Percentiles rank a stretch among this genome's conserved stretches.
These are phyloP conservation scores for Carassius carassius DNA, from an alignment of 2,113 vertebrate genomes.

Conservation along the genomic window DNA sequence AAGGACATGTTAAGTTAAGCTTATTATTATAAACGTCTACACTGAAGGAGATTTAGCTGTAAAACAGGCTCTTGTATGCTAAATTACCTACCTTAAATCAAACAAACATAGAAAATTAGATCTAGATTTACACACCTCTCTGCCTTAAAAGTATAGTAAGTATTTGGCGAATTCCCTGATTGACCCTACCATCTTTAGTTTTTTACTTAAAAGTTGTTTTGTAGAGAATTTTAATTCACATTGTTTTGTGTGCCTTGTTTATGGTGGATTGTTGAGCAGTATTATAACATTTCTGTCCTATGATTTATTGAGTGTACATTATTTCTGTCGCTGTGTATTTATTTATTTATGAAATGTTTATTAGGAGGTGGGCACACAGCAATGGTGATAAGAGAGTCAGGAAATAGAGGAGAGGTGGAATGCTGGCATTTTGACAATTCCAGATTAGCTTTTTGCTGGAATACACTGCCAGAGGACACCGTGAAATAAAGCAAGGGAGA, in stretches of 20 bases:
- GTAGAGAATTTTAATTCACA: no score
- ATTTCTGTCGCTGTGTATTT: background rate
- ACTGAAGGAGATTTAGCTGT: constrained; percentile 54
- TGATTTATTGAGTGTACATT: no score
- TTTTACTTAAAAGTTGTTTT: no score
- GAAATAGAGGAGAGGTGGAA: constrained; percentile 18
- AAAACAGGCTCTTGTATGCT: background rate
- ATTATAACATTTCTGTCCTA: background rate
- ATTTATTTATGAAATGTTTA: background rate
- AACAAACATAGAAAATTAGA: background rate
- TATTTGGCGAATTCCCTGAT: background rate
- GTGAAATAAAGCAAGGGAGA: constrained; percentile 23
- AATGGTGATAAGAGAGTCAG: constrained; percentile 5
- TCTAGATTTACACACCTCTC: background rate
- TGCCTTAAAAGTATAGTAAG: background rate
- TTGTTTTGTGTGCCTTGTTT: no score
- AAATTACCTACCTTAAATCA: background rate
- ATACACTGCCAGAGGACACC: constrained; percentile 58
- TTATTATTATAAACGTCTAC: constrained; percentile 46
- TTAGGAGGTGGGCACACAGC: background rate
- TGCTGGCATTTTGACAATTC: constrained; percentile 58
- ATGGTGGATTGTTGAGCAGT: background rate
- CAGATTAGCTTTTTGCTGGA: constrained; percentile 63
- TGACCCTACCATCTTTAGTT: no score
- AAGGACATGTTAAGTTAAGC: constrained; percentile 38